Evolutionary conservation across 2,113 vertebrate genomes (phyloP), one percentile per base, ranked within the genome.

Genomic region (Pleuronectes platessa): DNA sequence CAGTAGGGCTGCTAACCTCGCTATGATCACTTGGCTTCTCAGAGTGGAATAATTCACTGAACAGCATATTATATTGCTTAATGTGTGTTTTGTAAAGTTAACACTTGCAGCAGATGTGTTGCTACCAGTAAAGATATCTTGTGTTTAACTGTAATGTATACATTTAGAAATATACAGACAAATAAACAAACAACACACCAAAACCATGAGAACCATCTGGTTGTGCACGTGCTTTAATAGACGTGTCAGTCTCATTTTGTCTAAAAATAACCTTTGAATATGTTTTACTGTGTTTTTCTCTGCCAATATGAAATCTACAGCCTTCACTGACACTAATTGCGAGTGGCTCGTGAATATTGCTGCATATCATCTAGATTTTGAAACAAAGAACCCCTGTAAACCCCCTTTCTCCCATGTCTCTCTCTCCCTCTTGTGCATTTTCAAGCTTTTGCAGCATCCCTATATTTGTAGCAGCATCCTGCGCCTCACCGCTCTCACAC

Each of bases 341-440:
- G 77, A 70, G 70, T 2, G 8, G 68, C 54, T 79, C 80, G 75
- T 81, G 68, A 85, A 81, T 83, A 83, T 78, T 79, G 72, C 76
- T 31, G 51, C 71, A 15, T 56, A 76, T 86, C 83, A 78, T 86
- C 74, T 81, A 74, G 80, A 77, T 78, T 87, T 83, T 67, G 81
- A 74, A 78, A 67, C 86, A 85, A 84, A 88, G 55, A 76, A 56
- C 35, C 49, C 60, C 66, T 66, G 47, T 65, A 58, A 91, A 92
- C 83, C 68, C 68, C 61, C 59, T 71, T 68, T 80, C 76, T 60
- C 56, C 42, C 12, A 60, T 45, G 17, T 14, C 1, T 26, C 3
- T 65, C 47, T 35, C 56, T 54, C 40, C 18, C 37, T 49, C 62
- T 56, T 24, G 31, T 82, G 31, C 72, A 26, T 59, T 45, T 76